Evolutionary conservation across 2,888 invertebrate genomes (phyloP).

Genomic region (Dryobotodes eremita): DNA sequence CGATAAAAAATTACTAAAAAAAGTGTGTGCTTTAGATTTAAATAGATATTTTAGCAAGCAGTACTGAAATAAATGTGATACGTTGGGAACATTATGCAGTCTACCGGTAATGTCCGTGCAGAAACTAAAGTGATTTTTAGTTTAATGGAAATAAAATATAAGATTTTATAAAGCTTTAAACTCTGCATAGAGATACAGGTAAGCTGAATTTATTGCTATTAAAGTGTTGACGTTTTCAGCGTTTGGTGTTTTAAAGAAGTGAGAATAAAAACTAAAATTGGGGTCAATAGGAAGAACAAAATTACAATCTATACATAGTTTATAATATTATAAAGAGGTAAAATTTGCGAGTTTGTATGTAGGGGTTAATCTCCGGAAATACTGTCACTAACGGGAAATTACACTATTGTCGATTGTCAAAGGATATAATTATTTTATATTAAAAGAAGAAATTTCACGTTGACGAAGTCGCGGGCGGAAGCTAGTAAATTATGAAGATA

Average conservation of each 20-base stretch:
- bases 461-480: neutral
- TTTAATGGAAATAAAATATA: slow-evolving; percentile 13
- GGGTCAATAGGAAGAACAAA: neutral
- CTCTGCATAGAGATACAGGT: neutral
- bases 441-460: neutral
- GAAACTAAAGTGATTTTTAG: neutral
- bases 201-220: neutral
- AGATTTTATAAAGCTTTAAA: neutral
- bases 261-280: neutral
- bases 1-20: too few relatives aligned
- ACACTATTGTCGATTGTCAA: neutral
- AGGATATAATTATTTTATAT: neutral
- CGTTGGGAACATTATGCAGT: slow-evolving; percentile 16
- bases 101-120: neutral
- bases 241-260: neutral
- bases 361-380: neutral
- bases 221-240: neutral
- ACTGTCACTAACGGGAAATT: too few relatives aligned
- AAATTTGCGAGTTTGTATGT: too few relatives aligned
- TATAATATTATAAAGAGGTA: too few relatives aligned
- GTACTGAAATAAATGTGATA: slow-evolving; percentile 2
- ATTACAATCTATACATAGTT: neutral
- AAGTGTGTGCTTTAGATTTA: neutral
- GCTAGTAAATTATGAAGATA: neutral
- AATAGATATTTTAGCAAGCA: slow-evolving; percentile 9